phyloP scores from a whole-genome alignment of 2,888 invertebrate species.

The Acheta domesticus region DNA sequence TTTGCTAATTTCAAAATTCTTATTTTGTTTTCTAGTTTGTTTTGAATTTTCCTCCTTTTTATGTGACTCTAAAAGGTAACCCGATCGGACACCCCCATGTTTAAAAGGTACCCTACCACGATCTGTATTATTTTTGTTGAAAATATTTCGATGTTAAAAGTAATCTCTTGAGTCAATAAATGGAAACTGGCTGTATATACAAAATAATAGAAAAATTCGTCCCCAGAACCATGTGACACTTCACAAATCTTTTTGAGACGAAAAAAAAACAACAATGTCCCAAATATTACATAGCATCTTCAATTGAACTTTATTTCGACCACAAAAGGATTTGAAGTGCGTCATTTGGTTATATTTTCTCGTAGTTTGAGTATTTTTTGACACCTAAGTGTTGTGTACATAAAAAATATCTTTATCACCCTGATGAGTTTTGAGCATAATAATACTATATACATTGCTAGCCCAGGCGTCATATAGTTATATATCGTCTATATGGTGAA shows the following conservation, averaged over 20 bases:
- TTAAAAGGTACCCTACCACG: slow-evolving; percentile 3
- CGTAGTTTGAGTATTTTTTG: neutral
- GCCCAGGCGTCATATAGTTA: slow-evolving; percentile 18
- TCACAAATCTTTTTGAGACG: slow-evolving; percentile 18
- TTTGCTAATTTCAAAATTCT: neutral
- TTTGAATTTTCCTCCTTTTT: neutral
- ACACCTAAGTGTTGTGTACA: neutral
- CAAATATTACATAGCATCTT: neutral
- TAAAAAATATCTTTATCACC: neutral
- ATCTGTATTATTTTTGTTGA: neutral
- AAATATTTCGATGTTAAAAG: neutral
- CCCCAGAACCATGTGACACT: neutral
- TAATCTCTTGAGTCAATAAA: neutral
- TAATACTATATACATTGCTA: neutral
- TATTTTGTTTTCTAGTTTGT: neutral
- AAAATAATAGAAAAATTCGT: slow-evolving; percentile 7
- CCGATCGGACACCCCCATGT: slow-evolving; percentile 7
- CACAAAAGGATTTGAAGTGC: slow-evolving; percentile 18
- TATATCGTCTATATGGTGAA: slow-evolving; percentile 6
- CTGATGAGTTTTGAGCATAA: neutral
- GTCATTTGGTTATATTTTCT: slow-evolving; percentile 7
- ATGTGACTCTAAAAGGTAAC: neutral
- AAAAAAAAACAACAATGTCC: neutral
- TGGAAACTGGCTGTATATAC: neutral
- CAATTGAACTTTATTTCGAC: neutral